Base-by-base conservation (phyloP, 1,140 invertebrate species). In the Dendroctonus ponderosae region DNA sequence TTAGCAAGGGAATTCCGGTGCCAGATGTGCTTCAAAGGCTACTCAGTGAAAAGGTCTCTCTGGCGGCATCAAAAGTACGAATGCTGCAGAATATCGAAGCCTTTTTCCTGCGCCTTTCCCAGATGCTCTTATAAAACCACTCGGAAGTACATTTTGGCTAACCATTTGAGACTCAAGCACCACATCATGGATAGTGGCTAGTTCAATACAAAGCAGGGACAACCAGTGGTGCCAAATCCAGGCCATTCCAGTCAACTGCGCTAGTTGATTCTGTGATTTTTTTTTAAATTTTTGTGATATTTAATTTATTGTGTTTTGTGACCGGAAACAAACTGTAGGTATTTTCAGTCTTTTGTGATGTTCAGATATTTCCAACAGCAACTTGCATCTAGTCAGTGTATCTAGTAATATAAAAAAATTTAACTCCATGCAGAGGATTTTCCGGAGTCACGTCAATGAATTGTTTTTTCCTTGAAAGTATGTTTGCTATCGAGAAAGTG, bases 71-170 rank as follows among this genome's bases (percentile, higher is more conserved):
- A 81, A 7, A 81, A 79, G 1, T 82, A 81, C 51, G 81, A 82
- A 69, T 82, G 81, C 62, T 78, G 73, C 49, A 71, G 68, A n/a
- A 75, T 75, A 70, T 81, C 84, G 2, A 63, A 63, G 26, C 77
- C 79, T 4, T 82, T 83, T 64, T 72, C 81, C 53, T 85, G 86
- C 72, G 80, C 38, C 11, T 68, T 68, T 58, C 59, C 79, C 7
- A 79, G 83, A 70, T 86, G 85, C 56, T 72, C 79, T 3, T 84
- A 86, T 68, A 80, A 80, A 68, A 80, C 84, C 5, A 80, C 82
- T 6, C 84, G 84, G 62, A 84, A 83, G 66, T 80, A 80, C 42
- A 83, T 83, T 66, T 81, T 85, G 15, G 79, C 80, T n/a, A 74
- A 73, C 5, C 84, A 86, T 70, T 71, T 84, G 5, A 56, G 50